Evolutionary conservation across 2,113 vertebrate genomes (phyloP), one percentile per base, ranked within the genome.

Genomic region (Mormyrus lacerda): DNA sequence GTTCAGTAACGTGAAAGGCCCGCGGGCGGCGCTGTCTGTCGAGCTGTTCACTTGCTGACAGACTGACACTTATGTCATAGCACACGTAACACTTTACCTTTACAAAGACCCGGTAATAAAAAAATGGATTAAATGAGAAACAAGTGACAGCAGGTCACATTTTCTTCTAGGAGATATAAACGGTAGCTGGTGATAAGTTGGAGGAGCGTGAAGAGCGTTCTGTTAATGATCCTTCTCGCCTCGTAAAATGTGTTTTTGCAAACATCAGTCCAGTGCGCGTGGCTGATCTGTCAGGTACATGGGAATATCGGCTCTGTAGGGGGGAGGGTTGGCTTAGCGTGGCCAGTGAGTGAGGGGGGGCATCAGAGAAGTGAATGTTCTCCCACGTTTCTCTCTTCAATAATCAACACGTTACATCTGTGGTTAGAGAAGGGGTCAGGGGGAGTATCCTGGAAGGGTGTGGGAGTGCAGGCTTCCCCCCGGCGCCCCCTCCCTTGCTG

Each of bases 21-120:
- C 48, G 2, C 44, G 11, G 17, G 15, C 15, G 47, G 35, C 21
- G 1, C 17, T 47, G 88, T 50, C 44, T 24, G 21, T 24, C 50
- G 69, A 35, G 6, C 15, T 24, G 27, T n/a, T 42, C 55, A 2
- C 39, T 21, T 15, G 31, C 21, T 61, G 73, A 88, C 87, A 90
- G 65, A 58, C 89, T 31, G n/a, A 8, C 76, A 90, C 35, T 88
- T 58, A 55, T 48, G 45, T 39, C 51, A 88, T 42, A 39, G 42
- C 48, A 31, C 51, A 53, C n/a, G 76, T 50, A 69, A 83, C 50
- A n/a, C 47, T 88, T 90, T 84, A 87, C 87, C 76, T 76, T 79
- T 19, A 44, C 55, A 31, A 45, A 55, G 53, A 24, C 87, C 51
- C 21, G 24, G 48, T 42, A 51, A 83, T 39, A 58, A 35, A 55